Evolutionary conservation across 2,113 vertebrate genomes (phyloP).

Genomic region (Gasterosteus aculeatus): DNA sequence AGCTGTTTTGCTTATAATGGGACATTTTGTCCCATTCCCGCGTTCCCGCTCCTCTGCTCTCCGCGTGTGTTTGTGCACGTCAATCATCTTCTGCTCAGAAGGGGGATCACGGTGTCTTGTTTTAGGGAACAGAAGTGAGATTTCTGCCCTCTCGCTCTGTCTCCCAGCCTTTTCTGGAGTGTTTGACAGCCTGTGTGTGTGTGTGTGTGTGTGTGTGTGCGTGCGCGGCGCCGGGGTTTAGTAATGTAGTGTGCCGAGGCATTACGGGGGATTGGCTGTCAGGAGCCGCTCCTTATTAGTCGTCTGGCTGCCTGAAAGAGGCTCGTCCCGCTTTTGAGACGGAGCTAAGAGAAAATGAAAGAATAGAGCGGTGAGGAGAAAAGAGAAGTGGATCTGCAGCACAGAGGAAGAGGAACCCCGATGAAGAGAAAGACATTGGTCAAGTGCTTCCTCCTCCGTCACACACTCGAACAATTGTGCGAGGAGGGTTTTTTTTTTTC

Average conservation of each 20-base stretch:
- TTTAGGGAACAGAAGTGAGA: conserved; percentile 35
- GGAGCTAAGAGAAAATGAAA: conserved; percentile 28
- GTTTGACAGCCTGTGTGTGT: conserved; percentile 36
- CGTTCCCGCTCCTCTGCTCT: not conserved
- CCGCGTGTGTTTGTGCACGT: conserved; percentile 50
- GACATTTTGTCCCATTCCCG: no score
- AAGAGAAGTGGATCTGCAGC: conserved; percentile 42
- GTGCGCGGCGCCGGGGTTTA: conserved; percentile 39
- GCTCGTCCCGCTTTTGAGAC: conserved; percentile 71
- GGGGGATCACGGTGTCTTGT: conserved; percentile 42
- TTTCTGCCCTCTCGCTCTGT: conserved; percentile 45
- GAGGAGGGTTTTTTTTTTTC: not conserved
- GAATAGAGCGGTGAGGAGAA: conserved; percentile 37
- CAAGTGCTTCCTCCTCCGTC: conserved; percentile 40
- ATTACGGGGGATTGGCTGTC: conserved; percentile 75
- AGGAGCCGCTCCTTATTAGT: conserved; percentile 77
- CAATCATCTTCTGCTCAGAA: conserved; percentile 47
- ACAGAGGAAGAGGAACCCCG: conserved; percentile 34
- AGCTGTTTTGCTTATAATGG: no score
- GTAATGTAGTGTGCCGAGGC: conserved; percentile 69
- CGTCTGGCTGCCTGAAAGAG: conserved; percentile 73
- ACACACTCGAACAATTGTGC: conserved; percentile 8
- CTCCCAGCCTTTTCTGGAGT: conserved; percentile 71
- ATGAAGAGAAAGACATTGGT: conserved; percentile 40
- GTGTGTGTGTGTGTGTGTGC: conserved; percentile 14